Evolutionary conservation across 2,888 invertebrate species (phyloP), one percentile per base, ranked within the genome.

Genomic region (Galeruca laticollis): DNA sequence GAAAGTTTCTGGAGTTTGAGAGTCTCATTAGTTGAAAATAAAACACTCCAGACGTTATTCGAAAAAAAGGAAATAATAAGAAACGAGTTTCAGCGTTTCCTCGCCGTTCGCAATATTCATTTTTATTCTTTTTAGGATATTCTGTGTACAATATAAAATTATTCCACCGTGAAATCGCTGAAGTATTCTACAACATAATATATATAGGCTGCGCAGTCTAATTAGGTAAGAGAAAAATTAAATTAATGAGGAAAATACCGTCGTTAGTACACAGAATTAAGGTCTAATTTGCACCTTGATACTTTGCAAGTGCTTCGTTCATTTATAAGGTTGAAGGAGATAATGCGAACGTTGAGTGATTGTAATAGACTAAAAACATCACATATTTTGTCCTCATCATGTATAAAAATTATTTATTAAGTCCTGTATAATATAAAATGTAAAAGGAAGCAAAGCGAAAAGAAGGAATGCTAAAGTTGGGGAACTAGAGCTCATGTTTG

Each of bases 1-100:
- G 60, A 52, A 57, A 70, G 64, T 74, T 67, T 60, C 60, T 69
- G 60, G 70, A 74, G 72, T 73, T 73, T 72, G 63, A 75, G 75
- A 61, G 66, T 70, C 75, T 75, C 75, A 75, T 75, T 75, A 75
- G 74, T 72, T 60, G 72, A 73, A 74, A 70, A 69, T 74, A 68
- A 73, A 74, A 72, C 71, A 68, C 74, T 75, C 72, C 69, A 74
- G 75, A 75, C 75, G 70, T 56, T 57, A 64, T 74, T 69, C 64
- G 71, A 71, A 73, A 18, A 57, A 57, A 57, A 35, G 35, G 35
- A 62, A 71, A 72, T 73, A 72, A 74, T 74, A 75, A 75, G 74
- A 73, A 73, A 72, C 60, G 69, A 65, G 66, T 69, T 69, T 70
- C 63, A 69, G 68, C 56, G 43, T 60, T 68, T 66, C 60, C 69